Percentiles rank a stretch among this genome's conserved stretches.
These are phyloP conservation scores for Diceros bicornis DNA, from an alignment of 2,797 vertebrate species.

Conservation along the genomic window DNA sequence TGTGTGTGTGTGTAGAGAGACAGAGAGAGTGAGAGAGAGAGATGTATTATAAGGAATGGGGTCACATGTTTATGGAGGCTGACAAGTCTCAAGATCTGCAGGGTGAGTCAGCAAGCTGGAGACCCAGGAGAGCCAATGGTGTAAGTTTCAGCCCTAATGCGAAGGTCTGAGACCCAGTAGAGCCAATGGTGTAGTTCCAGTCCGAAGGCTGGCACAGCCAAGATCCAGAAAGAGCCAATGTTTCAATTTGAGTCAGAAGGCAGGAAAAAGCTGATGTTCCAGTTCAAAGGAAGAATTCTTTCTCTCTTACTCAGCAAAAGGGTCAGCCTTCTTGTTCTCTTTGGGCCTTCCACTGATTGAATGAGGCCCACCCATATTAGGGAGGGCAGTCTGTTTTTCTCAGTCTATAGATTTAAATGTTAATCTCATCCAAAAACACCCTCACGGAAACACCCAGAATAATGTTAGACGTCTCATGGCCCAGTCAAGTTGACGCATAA, in stretches of 20 bases:
- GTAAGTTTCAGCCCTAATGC: too few relatives aligned
- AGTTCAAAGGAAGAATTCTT: background rate
- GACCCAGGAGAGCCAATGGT: background rate
- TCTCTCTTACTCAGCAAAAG: background rate
- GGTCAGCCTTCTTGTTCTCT: background rate
- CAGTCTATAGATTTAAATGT: background rate
- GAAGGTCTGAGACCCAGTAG: background rate
- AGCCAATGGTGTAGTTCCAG: background rate
- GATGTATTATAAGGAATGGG: background rate
- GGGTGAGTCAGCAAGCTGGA: slow-evolving; percentile 28
- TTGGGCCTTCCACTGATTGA: background rate
- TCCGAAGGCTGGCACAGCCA: background rate
- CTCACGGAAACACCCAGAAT: background rate
- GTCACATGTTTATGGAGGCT: background rate
- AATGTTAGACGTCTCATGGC: background rate
- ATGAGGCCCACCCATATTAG: background rate
- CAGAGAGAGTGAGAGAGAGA: background rate
- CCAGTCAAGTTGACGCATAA: slow-evolving; percentile 29
- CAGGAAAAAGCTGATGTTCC: slow-evolving; percentile 1
- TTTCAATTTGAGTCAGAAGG: background rate
- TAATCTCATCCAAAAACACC: background rate
- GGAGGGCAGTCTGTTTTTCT: background rate
- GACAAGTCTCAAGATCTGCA: background rate
- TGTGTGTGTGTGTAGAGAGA: background rate
- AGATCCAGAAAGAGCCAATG: background rate